Evolutionary conservation across 2,113 vertebrate species (phyloP), one percentile per base, ranked within the genome.

Genomic region (Planiliza haematocheilus): DNA sequence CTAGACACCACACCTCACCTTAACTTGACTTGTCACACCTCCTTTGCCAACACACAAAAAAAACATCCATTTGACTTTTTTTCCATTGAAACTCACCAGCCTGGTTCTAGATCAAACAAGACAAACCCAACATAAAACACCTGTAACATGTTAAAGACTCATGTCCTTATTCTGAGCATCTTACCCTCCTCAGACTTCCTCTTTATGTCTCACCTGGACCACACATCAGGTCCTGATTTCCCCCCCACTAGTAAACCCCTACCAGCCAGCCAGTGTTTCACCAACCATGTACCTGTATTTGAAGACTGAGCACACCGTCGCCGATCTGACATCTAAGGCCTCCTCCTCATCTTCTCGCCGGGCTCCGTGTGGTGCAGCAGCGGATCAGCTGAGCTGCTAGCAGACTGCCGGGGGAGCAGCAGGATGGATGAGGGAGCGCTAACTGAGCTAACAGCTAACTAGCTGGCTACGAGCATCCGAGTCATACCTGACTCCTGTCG

Each of bases 391-490:
- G 74, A 52, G 83, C 86, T 41, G 55, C 21, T 67, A 1, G 62
- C 72, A 2, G 39, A 49, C 51, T 16, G 67, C 53, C 7, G 70
- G 57, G 50, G 72, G 48, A 4, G 64, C 7, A 48, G 74, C 77
- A 6, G 52, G 53, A 48, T 2, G 70, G 42, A 39, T 2, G 38
- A 45, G 20, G 4, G 8, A 36, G 24, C 16, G 65, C 62, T 53
- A 34, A 62, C 68, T 21, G 11, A 80, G 89, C 89, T 74, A 86
- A 63, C 75, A 18, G 76, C 72, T 48, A 61, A 82, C 59, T 43
- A 56, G 74, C 79, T 68, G 16, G 30, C 67, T 10, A 16, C 65
- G 3, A 52, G 38, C 59, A 42, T 17, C 69, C 56, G 41, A 62
- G 70, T 74, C 85, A 77, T 38, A 14, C 4, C 52, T 24, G 71